phyloP scores from a whole-genome alignment of 2,797 vertebrate species.

The Dicrostonyx torquatus region DNA sequence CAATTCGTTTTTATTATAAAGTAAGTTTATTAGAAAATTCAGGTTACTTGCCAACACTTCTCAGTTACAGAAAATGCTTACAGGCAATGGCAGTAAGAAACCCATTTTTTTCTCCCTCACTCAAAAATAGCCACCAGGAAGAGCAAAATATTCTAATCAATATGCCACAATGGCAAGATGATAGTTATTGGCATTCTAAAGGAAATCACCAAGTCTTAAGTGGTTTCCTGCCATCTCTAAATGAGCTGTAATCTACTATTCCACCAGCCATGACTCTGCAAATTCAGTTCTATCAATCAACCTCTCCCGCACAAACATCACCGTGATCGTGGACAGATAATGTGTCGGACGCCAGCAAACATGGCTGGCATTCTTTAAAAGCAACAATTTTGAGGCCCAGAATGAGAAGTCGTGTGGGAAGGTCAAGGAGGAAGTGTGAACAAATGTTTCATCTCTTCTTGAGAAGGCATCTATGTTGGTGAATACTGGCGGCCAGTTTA shows the following conservation, averaged over 20 bases:
- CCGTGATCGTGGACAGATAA: accelerated
- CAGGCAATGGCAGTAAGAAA: background rate
- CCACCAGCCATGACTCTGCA: background rate
- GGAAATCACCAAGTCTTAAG: background rate
- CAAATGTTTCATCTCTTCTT: background rate
- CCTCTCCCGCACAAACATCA: background rate
- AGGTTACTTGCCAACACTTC: background rate
- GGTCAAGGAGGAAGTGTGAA: background rate
- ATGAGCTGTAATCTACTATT: background rate
- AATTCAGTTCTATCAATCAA: background rate
- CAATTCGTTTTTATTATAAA: constrained; percentile 19
- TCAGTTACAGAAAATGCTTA: background rate
- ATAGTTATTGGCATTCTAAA: constrained; percentile 4
- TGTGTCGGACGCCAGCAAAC: background rate
- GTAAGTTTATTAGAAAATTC: background rate
- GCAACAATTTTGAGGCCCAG: background rate
- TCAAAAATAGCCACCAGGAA: background rate
- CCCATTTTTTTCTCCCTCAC: background rate
- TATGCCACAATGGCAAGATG: background rate
- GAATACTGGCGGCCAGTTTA: background rate
- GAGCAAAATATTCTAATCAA: constrained; percentile 2
- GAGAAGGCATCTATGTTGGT: background rate
- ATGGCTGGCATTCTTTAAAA: background rate
- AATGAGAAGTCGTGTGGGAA: background rate
- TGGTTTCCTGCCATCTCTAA: background rate